Evolutionary conservation across 2,113 vertebrate genomes (phyloP).

Genomic region (Platysteira castanea): DNA sequence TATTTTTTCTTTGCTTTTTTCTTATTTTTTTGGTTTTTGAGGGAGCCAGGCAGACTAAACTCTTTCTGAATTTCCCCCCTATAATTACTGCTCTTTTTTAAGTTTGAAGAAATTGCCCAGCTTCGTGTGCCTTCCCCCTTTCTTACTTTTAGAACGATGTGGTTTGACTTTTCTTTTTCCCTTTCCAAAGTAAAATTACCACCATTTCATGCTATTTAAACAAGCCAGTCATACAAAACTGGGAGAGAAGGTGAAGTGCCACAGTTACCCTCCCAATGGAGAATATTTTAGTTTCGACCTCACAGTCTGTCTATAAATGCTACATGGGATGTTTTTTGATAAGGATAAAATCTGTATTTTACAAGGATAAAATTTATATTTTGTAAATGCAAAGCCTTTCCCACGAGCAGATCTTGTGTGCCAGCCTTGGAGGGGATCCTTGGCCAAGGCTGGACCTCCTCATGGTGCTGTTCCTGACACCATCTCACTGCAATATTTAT

Average conservation of each 20-base stretch:
- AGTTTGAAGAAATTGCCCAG: background rate
- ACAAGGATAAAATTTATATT: background rate
- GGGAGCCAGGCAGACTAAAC: background rate
- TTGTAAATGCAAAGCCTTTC: background rate
- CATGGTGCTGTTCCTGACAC: background rate
- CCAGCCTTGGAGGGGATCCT: background rate
- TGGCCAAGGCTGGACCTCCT: background rate
- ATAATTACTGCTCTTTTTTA: constrained; percentile 60
- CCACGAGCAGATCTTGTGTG: background rate
- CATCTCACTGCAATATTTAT: background rate
- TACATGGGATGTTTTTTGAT: background rate
- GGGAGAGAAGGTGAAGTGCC: background rate
- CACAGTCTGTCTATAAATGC: background rate
- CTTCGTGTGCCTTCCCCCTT: background rate
- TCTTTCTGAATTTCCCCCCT: constrained; percentile 23
- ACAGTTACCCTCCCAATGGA: background rate
- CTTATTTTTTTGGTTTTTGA: background rate
- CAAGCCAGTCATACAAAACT: background rate
- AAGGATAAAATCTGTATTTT: background rate
- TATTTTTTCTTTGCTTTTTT: background rate
- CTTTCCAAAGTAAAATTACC: constrained; percentile 15
- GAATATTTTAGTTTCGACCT: background rate
- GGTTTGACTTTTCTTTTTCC: background rate
- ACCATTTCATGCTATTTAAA: background rate
- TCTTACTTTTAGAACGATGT: background rate